Evolutionary conservation across 2,888 invertebrate species (phyloP).

Genomic region (Ichneumon xanthorius): DNA sequence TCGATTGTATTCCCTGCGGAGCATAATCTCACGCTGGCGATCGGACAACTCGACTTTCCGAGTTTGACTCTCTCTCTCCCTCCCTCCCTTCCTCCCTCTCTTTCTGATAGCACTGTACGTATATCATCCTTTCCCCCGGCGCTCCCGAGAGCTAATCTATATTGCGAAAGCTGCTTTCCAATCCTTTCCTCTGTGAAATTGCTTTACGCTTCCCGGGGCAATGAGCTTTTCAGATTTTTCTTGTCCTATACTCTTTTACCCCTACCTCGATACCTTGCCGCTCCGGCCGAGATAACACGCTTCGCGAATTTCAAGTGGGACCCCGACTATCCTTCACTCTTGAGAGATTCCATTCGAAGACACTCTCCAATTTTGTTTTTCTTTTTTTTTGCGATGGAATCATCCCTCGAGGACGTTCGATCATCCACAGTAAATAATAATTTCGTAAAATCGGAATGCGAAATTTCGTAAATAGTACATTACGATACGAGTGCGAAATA

Average conservation of each 20-base stretch:
- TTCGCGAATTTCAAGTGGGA: conserved; percentile 28
- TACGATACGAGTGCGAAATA: too few species aligned
- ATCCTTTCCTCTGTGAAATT: conserved; percentile 73
- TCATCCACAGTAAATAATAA: not conserved
- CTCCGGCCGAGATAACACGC: conserved; percentile 54
- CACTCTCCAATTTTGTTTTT: not conserved
- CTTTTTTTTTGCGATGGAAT: not conserved
- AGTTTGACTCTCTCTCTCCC: conserved; percentile 38
- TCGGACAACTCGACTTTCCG: conserved; percentile 12
- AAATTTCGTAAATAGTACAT: too few species aligned
- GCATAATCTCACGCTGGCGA: not conserved
- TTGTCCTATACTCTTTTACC: conserved; percentile 51
- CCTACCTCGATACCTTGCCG: conserved; percentile 12
- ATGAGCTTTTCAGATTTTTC: conserved; percentile 68
- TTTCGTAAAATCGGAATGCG: too few species aligned
- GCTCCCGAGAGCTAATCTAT: conserved; percentile 62
- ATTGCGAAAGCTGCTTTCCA: conserved; percentile 69
- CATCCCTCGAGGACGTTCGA: not conserved
- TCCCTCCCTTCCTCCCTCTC: conserved; percentile 23
- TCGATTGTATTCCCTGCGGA: not conserved
- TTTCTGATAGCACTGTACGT: conserved; percentile 52
- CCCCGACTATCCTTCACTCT: conserved; percentile 1
- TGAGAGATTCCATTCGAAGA: conserved; percentile 9
- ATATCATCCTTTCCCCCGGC: conserved; percentile 58
- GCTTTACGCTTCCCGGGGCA: conserved; percentile 68